A percentile compares a stretch with the other conserved stretches of the same genome.
Conservation (phyloP, 2,888 invertebrate species). For the Coronaproctus castanopsis region DNA sequence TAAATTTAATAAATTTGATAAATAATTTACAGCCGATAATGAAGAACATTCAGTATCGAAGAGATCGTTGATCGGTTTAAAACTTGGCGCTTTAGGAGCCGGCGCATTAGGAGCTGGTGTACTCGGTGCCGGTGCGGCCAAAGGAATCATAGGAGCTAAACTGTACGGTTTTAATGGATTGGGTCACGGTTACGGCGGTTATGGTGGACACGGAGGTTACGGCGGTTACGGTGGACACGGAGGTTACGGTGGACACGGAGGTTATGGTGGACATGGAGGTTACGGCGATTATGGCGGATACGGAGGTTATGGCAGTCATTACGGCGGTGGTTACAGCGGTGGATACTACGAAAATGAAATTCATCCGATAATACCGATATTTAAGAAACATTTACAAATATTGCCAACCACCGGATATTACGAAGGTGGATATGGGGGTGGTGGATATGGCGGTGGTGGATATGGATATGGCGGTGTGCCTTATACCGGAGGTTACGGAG, state of each 20-base stretch:
- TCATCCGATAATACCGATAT: not conserved
- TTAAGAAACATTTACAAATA: not conserved
- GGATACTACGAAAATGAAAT: conserved; percentile 18
- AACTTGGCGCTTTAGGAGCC: not conserved
- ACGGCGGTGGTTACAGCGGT: conserved; percentile 19
- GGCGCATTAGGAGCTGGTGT: conserved; percentile 1
- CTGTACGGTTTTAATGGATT: conserved; percentile 5
- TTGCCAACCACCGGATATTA: conserved; percentile 9
- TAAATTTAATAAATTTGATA: no score
- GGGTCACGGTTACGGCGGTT: conserved; percentile 19
- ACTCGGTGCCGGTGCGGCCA: not conserved
- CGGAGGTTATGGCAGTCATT: conserved; percentile 4
- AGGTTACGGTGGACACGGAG: conserved; percentile 6
- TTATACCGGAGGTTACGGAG: conserved; percentile 16
- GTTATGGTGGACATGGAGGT: conserved; percentile 21
- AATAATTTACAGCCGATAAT: no score
- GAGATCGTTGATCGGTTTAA: not conserved
- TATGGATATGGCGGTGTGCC: conserved; percentile 19
- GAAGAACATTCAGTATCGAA: not conserved
- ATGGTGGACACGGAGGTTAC: conserved; percentile 11
- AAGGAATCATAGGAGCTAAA: conserved; percentile 5
- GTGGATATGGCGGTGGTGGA: conserved; percentile 19
- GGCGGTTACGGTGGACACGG: conserved; percentile 21
- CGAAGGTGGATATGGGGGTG: conserved; percentile 19
- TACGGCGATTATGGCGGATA: conserved; percentile 16